Conservation (phyloP, 2,888 invertebrate species). For the Chrysomela aeneicollis region DNA sequence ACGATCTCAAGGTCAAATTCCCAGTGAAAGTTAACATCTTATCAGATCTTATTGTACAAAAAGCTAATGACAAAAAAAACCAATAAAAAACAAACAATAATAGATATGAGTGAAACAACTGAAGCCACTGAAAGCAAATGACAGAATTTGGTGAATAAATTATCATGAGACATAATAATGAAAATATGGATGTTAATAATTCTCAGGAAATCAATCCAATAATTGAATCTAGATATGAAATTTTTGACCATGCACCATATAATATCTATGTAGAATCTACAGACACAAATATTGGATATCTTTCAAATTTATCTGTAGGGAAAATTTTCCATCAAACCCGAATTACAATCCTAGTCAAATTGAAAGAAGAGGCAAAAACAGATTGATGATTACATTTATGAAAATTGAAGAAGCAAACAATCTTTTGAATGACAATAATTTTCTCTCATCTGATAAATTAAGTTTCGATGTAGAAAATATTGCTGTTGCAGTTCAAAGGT, state of each 20-base stretch:
- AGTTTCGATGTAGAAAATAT: too few species aligned
- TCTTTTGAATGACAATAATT: too few species aligned
- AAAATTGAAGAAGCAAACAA: too few species aligned
- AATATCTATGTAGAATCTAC: conserved; percentile 3
- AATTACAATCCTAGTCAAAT: neutral
- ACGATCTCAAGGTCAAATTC: neutral
- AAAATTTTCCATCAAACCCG: conserved; percentile 1
- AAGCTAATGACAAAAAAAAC: neutral
- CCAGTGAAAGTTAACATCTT: neutral
- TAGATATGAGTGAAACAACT: neutral
- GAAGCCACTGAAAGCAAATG: neutral
- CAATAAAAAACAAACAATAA: neutral
- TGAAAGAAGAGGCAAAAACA: neutral
- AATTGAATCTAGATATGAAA: neutral
- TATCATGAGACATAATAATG: too few species aligned
- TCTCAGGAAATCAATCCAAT: neutral
- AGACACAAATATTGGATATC: neutral
- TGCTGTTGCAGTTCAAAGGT: too few species aligned
- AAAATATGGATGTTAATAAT: neutral
- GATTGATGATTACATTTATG: neutral
- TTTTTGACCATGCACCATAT: neutral
- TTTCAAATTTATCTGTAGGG: neutral
- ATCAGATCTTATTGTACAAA: neutral
- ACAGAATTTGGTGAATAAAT: neutral
- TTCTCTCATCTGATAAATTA: too few species aligned